Conservation (phyloP, 1,140 invertebrate species). For the Lepidurus apus region DNA sequence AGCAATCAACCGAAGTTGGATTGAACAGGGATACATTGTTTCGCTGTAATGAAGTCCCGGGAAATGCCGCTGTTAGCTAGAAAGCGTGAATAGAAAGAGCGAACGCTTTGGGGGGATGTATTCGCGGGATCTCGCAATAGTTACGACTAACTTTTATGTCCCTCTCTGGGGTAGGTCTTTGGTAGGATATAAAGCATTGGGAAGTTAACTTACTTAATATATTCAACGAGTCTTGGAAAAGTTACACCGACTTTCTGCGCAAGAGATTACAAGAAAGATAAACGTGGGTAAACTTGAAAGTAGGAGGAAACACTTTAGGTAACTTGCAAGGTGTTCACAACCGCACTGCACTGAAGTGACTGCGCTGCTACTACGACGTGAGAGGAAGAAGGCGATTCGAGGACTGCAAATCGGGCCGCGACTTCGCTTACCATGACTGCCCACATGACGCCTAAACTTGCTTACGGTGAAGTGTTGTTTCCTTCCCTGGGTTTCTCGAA, state of each 20-base stretch:
- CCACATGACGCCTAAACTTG: background rate
- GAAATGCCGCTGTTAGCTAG: background rate
- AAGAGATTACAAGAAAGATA: background rate
- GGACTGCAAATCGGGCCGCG: background rate
- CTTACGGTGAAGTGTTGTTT: slow-evolving; percentile 4
- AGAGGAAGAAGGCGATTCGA: slow-evolving; percentile 7
- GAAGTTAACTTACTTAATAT: background rate
- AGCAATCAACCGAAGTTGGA: background rate
- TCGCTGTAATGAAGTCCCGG: background rate
- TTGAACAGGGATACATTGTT: background rate
- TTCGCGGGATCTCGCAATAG: background rate
- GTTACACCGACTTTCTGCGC: background rate
- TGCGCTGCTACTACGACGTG: background rate
- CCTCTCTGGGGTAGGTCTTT: background rate
- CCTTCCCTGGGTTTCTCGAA: background rate
- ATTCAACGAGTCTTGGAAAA: background rate
- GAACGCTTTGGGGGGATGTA: background rate
- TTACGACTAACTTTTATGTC: background rate
- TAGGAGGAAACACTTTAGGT: background rate
- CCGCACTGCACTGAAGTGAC: slow-evolving; percentile 6
- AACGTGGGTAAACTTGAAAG: background rate
- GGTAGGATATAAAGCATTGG: background rate
- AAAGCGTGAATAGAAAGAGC: background rate
- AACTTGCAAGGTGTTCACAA: slow-evolving; percentile 3
- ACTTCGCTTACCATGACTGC: slow-evolving; percentile 18